phyloP scores from a whole-genome alignment of 64 coral and sea anemone genomes.

The Actinia tenebrosa region DNA sequence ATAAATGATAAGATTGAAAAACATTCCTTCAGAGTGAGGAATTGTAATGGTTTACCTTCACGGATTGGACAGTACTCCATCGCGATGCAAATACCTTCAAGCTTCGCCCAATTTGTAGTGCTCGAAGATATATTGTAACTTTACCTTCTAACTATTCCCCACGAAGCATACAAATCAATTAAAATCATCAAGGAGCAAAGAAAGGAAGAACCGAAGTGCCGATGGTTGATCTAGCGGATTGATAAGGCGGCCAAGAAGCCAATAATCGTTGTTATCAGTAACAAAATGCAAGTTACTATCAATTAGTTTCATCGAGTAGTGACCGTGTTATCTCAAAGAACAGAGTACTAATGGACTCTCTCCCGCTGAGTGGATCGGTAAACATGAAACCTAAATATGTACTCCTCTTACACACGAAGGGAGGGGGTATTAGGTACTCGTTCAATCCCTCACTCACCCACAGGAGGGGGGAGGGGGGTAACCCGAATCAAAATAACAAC shows the following conservation, averaged over 20 bases:
- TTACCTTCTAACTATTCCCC: not conserved
- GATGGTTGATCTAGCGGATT: not conserved
- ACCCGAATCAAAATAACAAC: not conserved
- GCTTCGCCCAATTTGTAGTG: not conserved
- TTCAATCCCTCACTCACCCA: not conserved
- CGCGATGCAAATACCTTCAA: not conserved
- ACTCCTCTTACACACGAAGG: no score
- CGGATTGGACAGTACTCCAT: not conserved
- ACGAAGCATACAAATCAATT: not conserved
- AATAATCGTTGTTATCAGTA: not conserved
- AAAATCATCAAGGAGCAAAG: not conserved
- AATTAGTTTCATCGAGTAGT: not conserved
- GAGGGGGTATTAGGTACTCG: no score
- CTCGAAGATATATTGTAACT: not conserved
- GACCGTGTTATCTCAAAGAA: not conserved
- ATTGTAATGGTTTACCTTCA: not conserved
- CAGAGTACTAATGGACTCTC: constrained; percentile 9
- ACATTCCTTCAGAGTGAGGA: not conserved
- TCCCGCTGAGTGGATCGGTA: constrained; percentile 13
- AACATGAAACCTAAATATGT: constrained; percentile 12
- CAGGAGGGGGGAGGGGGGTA: not conserved
- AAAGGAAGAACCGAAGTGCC: not conserved
- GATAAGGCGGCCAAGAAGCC: not conserved
- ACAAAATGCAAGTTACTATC: not conserved
- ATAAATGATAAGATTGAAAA: not conserved